Evolutionary conservation across 1,140 invertebrate species (phyloP), one percentile per base, ranked within the genome.

Genomic region (Spodoptera frugiperda): DNA sequence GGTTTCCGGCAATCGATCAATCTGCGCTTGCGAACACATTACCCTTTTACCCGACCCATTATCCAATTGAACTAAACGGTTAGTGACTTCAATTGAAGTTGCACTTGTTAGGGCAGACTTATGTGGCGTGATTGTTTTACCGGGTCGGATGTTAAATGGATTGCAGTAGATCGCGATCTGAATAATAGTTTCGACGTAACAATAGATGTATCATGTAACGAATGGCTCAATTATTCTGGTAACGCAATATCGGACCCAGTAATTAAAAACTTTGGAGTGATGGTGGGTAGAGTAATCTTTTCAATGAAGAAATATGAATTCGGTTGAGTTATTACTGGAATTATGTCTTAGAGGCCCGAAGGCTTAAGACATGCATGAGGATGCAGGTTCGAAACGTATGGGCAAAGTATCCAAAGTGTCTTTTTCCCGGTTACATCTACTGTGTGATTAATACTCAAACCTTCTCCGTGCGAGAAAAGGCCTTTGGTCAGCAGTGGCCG

Each of bases 1-100:
- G 49, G 51, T 53, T 53, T 76, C 74, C 74, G 74, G 74, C 48
- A 46, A 76, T 76, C 74, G 74, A 76, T 76, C 74, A 76, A 76
- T 76, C 74, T 76, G 74, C 74, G 61, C 33, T 46, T 17, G 30
- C 57, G 59, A 44, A 76, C 61, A 3, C 74, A 46, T 54, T 70
- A 54, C 67, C 71, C 54, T 59, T 71, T 71, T 48, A 67, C 63
- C 17, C 30, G 21, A 14, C n/a, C 9, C 46, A 75, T 76, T 76
- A 76, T 76, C 57, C 74, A 76, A 76, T 76, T 76, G 59, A 65
- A n/a, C 12, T 53, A 76, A 76, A 33, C 63, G 61, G 74, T 76
- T 76, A 67, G 74, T 68, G 74, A 53, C 57, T 65, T 76, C 68
- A 71, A 67, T 68, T 75, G 30, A n/a, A 48, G 9, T 15, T 57